Evolutionary conservation across 1,140 invertebrate species (phyloP), one percentile per base, ranked within the genome.

Genomic region (Bombus turneri): DNA sequence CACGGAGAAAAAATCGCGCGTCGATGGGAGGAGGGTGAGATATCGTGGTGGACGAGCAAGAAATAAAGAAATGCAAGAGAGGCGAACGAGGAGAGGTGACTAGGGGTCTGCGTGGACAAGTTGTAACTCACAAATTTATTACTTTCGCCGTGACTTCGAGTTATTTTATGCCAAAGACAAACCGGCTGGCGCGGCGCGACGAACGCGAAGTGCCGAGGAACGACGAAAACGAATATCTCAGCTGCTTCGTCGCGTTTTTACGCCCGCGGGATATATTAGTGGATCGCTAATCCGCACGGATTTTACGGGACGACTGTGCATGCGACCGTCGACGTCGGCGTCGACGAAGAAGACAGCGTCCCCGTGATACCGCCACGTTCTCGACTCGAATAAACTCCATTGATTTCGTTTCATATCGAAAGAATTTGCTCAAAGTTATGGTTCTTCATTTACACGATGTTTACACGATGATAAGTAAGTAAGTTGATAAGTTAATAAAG

Each of bases 231-330:
- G 91, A 94, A 94, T 93, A 93, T 92, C 93, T 94, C 94, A 93
- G 93, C 92, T 92, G 93, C 91, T 92, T 88, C 90, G 90, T 72
- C 84, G 92, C 90, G 89, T 94, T 94, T 95, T 94, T 94, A 93
- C 91, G 77, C 91, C 78, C 87, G 87, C 88, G 88, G 91, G 92
- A 94, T 95, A 94, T 95, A 94, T 95, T 94, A 95, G 92, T 93
- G 90, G 84, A 86, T 80, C 88, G 91, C 90, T 95, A 95, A 95
- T 93, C 94, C 93, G 88, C 85, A 88, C 74, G 93, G 94, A 94
- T 94, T 94, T 94, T 94, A 93, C 92, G 91, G 90, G 59, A 57
- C 88, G 89, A 82, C 89, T 91, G 91, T 91, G 90, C 89, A 90
- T 80, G 85, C 89, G 77, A 90, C 62, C 72, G 79, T 72, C 74